Evolutionary conservation across 2,888 invertebrate genomes (phyloP).

Genomic region (Drepanosiphum platanoidis): DNA sequence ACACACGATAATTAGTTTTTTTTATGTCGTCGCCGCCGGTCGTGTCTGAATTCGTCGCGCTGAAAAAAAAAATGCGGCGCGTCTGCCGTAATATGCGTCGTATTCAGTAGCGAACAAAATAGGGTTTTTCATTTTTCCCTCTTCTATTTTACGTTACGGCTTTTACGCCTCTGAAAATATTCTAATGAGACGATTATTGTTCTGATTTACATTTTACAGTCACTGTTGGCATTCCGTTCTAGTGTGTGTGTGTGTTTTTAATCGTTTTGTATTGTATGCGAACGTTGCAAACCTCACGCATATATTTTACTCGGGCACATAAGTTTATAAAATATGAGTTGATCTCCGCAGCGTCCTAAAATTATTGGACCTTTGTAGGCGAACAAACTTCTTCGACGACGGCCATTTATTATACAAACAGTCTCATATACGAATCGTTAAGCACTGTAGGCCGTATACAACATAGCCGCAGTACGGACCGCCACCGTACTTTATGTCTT

Average conservation of each 20-base stretch:
- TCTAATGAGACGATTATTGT: not conserved
- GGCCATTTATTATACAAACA: conserved; percentile 47
- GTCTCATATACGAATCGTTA: conserved; percentile 49
- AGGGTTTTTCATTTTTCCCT: not conserved
- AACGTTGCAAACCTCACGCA: not conserved
- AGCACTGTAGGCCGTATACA: conserved; percentile 30
- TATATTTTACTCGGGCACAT: conserved; percentile 11
- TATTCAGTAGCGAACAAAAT: not conserved
- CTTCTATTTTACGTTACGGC: not conserved
- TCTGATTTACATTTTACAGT: conserved; percentile 19
- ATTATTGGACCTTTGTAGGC: conserved; percentile 33
- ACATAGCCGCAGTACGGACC: not conserved
- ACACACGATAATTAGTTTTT: too few species aligned
- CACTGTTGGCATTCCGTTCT: not conserved
- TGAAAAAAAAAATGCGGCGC: too few species aligned
- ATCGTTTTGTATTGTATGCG: not conserved
- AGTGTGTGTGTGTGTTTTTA: not conserved
- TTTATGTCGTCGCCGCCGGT: too few species aligned
- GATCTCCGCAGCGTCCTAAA: not conserved
- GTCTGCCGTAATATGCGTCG: not conserved
- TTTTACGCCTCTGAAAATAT: not conserved
- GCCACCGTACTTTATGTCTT: conserved; percentile 26
- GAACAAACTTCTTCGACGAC: conserved; percentile 47
- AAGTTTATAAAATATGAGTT: conserved; percentile 43
- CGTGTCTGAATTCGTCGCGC: too few species aligned